These are phyloP conservation scores for Anastrepha obliqua DNA, from an alignment of 1,140 invertebrate species.

Conservation along the genomic window DNA sequence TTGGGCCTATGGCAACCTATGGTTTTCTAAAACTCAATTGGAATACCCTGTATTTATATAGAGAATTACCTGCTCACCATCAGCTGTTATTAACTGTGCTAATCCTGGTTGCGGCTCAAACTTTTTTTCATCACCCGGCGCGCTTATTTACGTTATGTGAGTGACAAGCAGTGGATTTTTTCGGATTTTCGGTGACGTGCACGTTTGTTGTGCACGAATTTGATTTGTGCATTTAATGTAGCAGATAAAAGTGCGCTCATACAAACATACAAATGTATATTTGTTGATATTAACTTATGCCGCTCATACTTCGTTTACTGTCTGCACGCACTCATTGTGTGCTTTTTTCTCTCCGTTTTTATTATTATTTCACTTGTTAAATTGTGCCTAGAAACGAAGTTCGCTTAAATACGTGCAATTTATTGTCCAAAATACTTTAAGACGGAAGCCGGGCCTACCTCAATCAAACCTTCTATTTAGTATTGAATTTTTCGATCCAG, in stretches of 20 bases:
- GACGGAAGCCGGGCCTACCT: no score
- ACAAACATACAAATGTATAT: neutral
- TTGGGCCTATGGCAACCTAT: no score
- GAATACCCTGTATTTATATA: no score
- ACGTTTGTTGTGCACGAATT: neutral
- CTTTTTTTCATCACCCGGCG: neutral
- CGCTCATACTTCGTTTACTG: neutral
- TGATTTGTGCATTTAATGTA: neutral
- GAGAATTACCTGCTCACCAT: no score
- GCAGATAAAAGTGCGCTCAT: neutral
- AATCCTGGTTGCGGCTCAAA: neutral
- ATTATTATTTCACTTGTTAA: neutral
- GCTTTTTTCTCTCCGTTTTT: neutral
- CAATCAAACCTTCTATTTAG: no score
- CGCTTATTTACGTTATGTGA: neutral
- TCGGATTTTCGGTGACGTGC: neutral
- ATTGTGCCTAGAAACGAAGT: neutral
- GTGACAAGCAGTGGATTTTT: conserved; percentile 7
- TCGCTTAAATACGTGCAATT: no score
- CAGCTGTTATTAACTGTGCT: neutral
- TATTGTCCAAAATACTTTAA: no score
- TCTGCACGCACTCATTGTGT: neutral
- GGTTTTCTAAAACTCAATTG: no score
- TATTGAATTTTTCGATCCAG: no score
- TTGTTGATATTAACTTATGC: neutral